Base-by-base conservation (phyloP, 2,888 invertebrate genomes). In the Athalia cordata region DNA sequence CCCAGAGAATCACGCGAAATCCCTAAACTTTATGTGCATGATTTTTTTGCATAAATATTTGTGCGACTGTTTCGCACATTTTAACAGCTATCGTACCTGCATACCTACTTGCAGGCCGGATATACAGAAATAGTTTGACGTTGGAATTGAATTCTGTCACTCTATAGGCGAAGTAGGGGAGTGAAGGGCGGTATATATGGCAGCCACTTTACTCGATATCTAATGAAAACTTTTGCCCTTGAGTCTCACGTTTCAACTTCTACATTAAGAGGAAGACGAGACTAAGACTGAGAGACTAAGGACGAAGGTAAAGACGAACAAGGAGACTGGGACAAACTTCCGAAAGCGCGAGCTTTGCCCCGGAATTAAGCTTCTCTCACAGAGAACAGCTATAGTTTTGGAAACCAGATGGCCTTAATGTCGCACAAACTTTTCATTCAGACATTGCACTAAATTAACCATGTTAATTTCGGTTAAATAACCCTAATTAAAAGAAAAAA, bases 221-320 rank as follows among this genome's bases (percentile, higher is more conserved):
- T 59, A 72, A 72, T 72, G 72, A 59, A 29, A 72, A 72, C 59
- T 59, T 72, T 59, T 15, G 59, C 72, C 47, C 55, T 68, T 52
- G 7, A 68, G 68, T 68, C 55, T 67, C 67, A 15, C 52, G 11
- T 67, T 55, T 47, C 55, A n/a, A 9, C 9, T 4, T 4, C 55
- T n/a, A 55, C 9, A 55, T 11, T 62, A 13, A 61, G 59, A 74
- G 7, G 9, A 43, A 9, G 61, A 45, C 57, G 11, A 11, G 45
- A 50, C 29, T 29, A 57, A 29, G 43, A 75, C 57, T n/a, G 47
- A 62, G 43, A 59, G 49, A 47, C 15, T 9, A n/a, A 62, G 55
- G 45, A 13, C 15, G 11, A 29, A 55, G 78, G 59, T 55, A 9
- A 43, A 7, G 29, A 64, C 15, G 43, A 11, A 5, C 64, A 64